Evolutionary conservation across 2,888 invertebrate species (phyloP).

Genomic region (Lithophane ornitopus): DNA sequence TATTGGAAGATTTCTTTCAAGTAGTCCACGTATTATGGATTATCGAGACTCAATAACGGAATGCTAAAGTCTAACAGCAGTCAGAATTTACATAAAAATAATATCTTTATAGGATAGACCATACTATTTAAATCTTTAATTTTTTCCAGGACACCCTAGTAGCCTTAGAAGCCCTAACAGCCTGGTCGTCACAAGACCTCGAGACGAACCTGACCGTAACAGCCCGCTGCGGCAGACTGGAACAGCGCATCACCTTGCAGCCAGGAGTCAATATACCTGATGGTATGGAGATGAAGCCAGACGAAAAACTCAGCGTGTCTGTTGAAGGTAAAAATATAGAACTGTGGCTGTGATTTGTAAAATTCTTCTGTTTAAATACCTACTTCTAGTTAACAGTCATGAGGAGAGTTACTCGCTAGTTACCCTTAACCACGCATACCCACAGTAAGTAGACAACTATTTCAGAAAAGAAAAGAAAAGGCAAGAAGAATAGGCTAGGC

Average conservation of each 20-base stretch:
- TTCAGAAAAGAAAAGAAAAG: no score
- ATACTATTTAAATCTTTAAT: not conserved
- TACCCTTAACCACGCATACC: no score
- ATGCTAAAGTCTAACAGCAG: not conserved
- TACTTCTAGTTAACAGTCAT: not conserved
- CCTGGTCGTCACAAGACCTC: constrained; percentile 79
- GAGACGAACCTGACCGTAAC: constrained; percentile 79
- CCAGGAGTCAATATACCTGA: constrained; percentile 76
- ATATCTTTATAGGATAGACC: no score
- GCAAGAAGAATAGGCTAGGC: no score
- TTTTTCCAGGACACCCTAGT: constrained; percentile 90
- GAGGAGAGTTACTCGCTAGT: not conserved
- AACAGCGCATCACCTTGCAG: constrained; percentile 66
- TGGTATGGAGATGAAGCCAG: constrained; percentile 71
- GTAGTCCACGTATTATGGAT: not conserved
- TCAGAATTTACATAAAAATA: not conserved
- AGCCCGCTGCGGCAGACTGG: constrained; percentile 63
- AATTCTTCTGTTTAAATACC: not conserved
- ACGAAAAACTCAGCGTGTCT: constrained; percentile 70
- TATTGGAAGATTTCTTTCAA: not conserved
- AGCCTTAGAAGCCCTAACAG: constrained; percentile 89
- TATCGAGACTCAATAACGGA: not conserved
- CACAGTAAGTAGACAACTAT: no score
- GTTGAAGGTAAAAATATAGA: constrained; percentile 75
- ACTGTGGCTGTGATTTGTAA: not conserved